Base-by-base conservation (phyloP, 2,113 vertebrate species). In the Pholis gunnellus region DNA sequence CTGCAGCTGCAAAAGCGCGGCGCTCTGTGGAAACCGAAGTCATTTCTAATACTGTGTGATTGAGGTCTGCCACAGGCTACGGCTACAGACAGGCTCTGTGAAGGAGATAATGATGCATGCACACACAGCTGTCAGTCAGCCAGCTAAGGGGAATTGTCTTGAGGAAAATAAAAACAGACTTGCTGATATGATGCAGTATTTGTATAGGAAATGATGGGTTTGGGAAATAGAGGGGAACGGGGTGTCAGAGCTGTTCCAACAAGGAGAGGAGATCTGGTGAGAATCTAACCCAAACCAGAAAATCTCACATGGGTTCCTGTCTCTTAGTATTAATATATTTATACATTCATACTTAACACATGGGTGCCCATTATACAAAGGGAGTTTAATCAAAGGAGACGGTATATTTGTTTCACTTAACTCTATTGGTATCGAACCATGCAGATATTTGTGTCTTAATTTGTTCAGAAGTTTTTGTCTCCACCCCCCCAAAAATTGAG, bases 41-140 rank as follows among this genome's bases (percentile, higher is more conserved):
- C 77, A 85, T 83, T 87, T 90, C 85, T 89, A 86, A 86, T 86
- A 85, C 73, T 63, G 80, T 75, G 87, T 81, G 83, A 93, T 84
- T 79, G 87, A 92, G 93, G 89, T 91, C 88, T 90, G 93, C 90
- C 87, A 89, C 86, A 78, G 89, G 93, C 91, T 87, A 89, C 60
- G 48, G 90, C 85, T 78, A 87, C 87, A 90, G 88, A 89, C 89
- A 87, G 80, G 71, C 83, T 89, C 87, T 88, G 93, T 91, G 88
- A 89, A 87, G 65, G 84, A 92, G 91, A 92, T 93, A 93, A 91
- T 91, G 89, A 93, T 90, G 88, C 89, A 85, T 87, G 79, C 82
- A 85, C 92, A 88, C 92, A 89, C 91, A 81, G 91, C 91, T 93
- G 92, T 92, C 93, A 91, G 82, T 90, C 90, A 91, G 75, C 72